These are phyloP conservation scores for Saguinus imperator DNA, from an alignment of 2,113 vertebrate genomes.

Conservation along the genomic window DNA sequence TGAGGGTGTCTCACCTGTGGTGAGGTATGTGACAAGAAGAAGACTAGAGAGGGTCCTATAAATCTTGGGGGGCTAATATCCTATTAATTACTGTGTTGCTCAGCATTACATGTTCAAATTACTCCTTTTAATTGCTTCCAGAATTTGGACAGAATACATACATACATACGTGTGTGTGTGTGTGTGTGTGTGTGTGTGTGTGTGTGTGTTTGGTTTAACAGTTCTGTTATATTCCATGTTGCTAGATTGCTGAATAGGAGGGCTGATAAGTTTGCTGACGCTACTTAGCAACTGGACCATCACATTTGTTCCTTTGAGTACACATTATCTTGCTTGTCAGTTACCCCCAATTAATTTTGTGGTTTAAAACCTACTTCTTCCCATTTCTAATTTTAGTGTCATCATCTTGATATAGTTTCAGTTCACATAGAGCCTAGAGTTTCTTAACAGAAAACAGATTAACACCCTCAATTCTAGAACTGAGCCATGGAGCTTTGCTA, in stretches of 20 bases:
- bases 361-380: background rate
- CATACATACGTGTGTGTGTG: too few relatives aligned
- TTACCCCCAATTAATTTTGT: background rate
- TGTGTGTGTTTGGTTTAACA: background rate
- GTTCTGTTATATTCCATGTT: background rate
- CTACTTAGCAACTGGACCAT: background rate
- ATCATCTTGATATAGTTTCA: background rate
- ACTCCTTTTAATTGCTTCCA: background rate
- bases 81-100: background rate
- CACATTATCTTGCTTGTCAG: background rate
- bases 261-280: background rate
- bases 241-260: background rate
- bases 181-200: background rate
- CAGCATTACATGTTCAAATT: background rate
- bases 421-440: background rate
- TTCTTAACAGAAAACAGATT: slow-evolving; percentile 24
- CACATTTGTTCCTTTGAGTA: background rate
- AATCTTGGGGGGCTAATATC: background rate
- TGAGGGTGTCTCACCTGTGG: background rate
- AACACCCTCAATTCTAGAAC: background rate
- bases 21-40: slow-evolving; percentile 80
- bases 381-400: slow-evolving; percentile 2
- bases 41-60: slow-evolving; percentile 60
- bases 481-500: background rate
- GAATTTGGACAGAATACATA: background rate